phyloP scores from a whole-genome alignment of 2,113 vertebrate genomes.

The Bostrychus sinensis region DNA sequence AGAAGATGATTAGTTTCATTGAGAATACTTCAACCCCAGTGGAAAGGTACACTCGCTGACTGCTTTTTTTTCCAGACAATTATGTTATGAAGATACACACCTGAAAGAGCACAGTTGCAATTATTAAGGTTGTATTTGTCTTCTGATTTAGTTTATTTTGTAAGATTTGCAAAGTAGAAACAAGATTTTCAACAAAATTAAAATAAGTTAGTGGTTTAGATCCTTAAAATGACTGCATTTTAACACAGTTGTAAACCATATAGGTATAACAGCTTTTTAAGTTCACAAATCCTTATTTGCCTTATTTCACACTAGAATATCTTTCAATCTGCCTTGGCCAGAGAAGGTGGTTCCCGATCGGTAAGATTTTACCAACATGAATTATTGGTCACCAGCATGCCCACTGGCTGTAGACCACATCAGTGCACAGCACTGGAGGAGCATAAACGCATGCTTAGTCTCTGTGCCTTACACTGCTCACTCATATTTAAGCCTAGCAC shows the following conservation, averaged over 20 bases:
- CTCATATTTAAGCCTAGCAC: constrained; percentile 24
- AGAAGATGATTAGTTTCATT: constrained; percentile 99
- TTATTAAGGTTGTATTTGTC: no score
- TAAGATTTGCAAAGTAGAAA: no score
- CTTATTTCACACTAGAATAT: constrained; percentile 91
- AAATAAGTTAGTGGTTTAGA: neutral
- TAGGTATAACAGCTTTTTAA: neutral
- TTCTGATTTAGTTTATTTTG: no score
- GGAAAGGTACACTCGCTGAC: constrained; percentile 70
- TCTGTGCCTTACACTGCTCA: constrained; percentile 26
- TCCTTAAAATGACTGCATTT: no score
- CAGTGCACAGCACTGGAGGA: constrained; percentile 19
- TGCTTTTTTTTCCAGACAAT: neutral
- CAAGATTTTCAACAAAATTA: neutral
- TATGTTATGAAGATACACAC: neutral
- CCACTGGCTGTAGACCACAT: constrained; percentile 46
- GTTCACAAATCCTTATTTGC: constrained; percentile 61
- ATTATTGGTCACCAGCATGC: constrained; percentile 69
- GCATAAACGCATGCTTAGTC: constrained; percentile 63
- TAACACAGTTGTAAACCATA: constrained; percentile 14
- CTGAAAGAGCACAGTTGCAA: neutral
- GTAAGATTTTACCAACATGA: constrained; percentile 84
- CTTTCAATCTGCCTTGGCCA: constrained; percentile 99
- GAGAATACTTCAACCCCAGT: constrained; percentile 97
- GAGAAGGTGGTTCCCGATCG: constrained; percentile 94